Conservation (phyloP, 2,797 vertebrate species). For the Caiman crocodilus region DNA sequence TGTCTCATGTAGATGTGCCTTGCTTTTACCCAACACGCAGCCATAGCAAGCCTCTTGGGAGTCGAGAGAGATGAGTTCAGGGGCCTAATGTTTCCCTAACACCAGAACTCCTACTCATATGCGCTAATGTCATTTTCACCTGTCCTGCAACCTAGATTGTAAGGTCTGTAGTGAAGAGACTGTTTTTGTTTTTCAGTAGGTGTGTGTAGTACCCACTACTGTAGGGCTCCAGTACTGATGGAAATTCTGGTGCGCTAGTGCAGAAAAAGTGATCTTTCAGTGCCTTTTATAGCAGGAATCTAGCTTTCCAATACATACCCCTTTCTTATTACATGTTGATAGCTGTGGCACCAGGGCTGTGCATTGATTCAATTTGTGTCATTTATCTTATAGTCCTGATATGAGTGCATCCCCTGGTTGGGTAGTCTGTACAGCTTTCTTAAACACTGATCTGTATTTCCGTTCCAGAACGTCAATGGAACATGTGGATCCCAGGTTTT, state of each 20-base stretch:
- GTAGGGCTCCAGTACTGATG: background rate
- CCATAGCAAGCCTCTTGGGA: background rate
- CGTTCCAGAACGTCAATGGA: constrained; percentile 95
- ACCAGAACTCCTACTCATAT: background rate
- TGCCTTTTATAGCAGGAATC: background rate
- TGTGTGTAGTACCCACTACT: background rate
- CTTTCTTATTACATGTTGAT: background rate
- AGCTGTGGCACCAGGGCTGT: rapidly evolving
- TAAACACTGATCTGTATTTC: background rate
- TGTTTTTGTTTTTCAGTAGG: background rate
- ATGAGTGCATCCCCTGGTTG: rapidly evolving
- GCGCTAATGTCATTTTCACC: rapidly evolving
- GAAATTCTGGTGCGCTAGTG: background rate
- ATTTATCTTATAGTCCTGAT: background rate
- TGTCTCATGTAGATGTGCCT: too few relatives aligned
- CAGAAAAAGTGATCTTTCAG: background rate
- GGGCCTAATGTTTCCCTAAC: background rate
- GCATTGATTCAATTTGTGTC: rapidly evolving
- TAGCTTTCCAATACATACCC: rapidly evolving
- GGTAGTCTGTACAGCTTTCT: background rate
- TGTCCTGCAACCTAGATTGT: background rate
- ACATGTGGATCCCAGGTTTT: constrained; percentile 99
- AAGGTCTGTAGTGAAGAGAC: background rate
- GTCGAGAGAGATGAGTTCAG: rapidly evolving
- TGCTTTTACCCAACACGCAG: too few relatives aligned